A percentile compares a stretch with the other conserved stretches of the same genome.
phyloP scores from a whole-genome alignment of 2,113 vertebrate species.

The Bagarius yarrelli region DNA sequence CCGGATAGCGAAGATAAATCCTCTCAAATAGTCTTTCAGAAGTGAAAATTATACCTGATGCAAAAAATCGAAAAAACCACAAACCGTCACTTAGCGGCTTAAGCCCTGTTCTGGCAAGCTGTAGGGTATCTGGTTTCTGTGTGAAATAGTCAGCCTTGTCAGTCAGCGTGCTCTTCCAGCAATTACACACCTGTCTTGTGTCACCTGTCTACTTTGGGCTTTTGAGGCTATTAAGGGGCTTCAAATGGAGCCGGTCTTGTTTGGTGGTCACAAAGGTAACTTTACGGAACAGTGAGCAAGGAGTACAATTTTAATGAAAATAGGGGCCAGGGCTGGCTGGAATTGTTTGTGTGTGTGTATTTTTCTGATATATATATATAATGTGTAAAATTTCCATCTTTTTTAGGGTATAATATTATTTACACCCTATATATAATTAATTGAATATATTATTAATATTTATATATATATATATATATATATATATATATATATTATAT shows the following conservation, averaged over 20 bases:
- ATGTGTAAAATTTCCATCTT: too few species aligned
- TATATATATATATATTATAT: too few species aligned
- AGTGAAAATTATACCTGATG: conserved; percentile 41
- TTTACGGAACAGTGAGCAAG: conserved; percentile 69
- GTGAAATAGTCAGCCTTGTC: conserved; percentile 69
- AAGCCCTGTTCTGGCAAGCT: conserved; percentile 44
- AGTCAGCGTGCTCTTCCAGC: conserved; percentile 69
- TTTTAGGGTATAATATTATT: too few species aligned
- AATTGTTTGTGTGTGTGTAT: conserved; percentile 36
- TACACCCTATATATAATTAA: too few species aligned
- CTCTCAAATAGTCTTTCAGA: conserved; percentile 41
- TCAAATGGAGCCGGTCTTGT: conserved; percentile 73
- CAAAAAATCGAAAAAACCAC: conserved; percentile 31
- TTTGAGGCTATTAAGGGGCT: conserved; percentile 72
- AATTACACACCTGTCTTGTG: conserved; percentile 80
- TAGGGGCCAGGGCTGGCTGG: conserved; percentile 55
- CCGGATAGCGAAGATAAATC: too few species aligned
- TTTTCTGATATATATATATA: too few species aligned
- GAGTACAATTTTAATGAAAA: conserved; percentile 60
- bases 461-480: too few species aligned
- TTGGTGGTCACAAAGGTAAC: conserved; percentile 62
- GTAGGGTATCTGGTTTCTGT: conserved; percentile 71
- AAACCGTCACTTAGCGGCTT: conserved; percentile 61
- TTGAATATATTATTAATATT: too few species aligned
- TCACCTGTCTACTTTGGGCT: conserved; percentile 71